Percentiles rank a stretch among this genome's conserved stretches.
Conservation (phyloP, 2,113 vertebrate genomes). For the Muntiacus muntjak region DNA sequence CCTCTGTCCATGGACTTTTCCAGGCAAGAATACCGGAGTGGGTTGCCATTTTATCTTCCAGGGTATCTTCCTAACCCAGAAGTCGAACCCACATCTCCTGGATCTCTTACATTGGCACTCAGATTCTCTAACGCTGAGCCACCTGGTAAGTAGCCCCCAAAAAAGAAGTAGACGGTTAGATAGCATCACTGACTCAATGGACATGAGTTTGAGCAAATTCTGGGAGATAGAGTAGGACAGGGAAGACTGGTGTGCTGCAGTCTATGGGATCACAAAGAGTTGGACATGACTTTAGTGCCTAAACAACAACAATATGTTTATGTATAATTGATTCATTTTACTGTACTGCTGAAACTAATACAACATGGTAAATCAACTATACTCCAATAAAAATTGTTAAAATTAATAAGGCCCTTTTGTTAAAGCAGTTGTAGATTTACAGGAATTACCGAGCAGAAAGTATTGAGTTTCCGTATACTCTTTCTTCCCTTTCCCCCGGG, state of each 20-base stretch:
- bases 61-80: not conserved
- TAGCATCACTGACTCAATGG: not conserved
- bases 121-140: not conserved
- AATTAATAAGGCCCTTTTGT: not conserved
- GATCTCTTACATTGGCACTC: not conserved
- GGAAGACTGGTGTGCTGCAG: not conserved
- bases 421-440: not conserved
- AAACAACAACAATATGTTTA: not conserved
- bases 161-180: not conserved
- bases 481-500: not conserved
- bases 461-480: not conserved
- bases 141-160: not conserved
- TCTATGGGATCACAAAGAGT: not conserved
- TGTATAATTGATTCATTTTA: not conserved
- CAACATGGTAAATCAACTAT: not conserved
- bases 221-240: not conserved
- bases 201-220: not conserved
- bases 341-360: not conserved
- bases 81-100: not conserved
- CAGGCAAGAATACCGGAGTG: not conserved
- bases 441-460: not conserved
- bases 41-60: not conserved
- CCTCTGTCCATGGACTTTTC: not conserved
- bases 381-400: accelerated
- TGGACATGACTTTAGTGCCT: not conserved